Conservation (phyloP, 2,888 invertebrate species). For the Lepidochrysops patricia region DNA sequence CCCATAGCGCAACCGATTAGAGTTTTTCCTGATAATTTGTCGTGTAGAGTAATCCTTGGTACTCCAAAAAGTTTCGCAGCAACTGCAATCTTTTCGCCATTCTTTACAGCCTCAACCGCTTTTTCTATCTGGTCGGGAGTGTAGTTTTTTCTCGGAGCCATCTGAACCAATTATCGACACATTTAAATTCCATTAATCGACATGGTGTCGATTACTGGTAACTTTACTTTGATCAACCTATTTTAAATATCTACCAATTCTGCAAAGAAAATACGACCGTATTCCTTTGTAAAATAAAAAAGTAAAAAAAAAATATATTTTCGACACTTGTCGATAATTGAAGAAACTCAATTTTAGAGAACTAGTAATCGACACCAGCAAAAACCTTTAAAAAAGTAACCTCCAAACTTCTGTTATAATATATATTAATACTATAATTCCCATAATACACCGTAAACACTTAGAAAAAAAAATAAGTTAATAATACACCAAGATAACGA, state of each 20-base stretch:
- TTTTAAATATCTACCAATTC: conserved; percentile 3
- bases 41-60: conserved; percentile 20
- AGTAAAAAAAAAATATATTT: conserved; percentile 16
- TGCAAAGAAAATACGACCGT: conserved; percentile 11
- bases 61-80: conserved; percentile 21
- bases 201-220: conserved; percentile 18
- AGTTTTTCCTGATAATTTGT: conserved; percentile 21
- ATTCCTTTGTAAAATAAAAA: conserved; percentile 15
- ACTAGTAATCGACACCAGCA: conserved; percentile 10
- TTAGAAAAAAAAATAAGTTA: not conserved
- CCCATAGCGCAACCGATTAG: conserved; percentile 23
- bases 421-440: not conserved
- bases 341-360: not conserved
- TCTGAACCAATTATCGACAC: conserved; percentile 18
- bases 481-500: not conserved
- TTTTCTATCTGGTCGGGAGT: conserved; percentile 17
- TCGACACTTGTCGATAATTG: conserved; percentile 20
- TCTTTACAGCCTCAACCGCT: conserved; percentile 21
- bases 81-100: conserved; percentile 20
- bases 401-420: not conserved
- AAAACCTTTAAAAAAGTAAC: not conserved
- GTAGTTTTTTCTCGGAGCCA: conserved; percentile 22
- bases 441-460: not conserved
- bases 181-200: conserved; percentile 14
- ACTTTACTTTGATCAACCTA: conserved; percentile 11